Evolutionary conservation across 1,140 invertebrate species (phyloP), one percentile per base, ranked within the genome.

Genomic region (Harlomillsia oculata): DNA sequence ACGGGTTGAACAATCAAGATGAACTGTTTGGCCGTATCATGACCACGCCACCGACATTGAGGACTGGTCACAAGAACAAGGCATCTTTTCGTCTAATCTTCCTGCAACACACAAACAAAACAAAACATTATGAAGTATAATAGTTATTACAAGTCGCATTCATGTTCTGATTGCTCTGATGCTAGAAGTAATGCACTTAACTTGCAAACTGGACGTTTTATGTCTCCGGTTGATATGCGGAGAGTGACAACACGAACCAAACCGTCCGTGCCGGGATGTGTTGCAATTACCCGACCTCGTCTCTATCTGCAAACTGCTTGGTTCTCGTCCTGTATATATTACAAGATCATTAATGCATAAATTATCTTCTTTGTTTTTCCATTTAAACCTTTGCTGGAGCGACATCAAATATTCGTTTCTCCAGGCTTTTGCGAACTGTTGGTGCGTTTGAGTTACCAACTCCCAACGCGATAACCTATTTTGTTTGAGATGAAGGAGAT

Each of bases 231-330:
- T 25, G 5, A 30, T 9, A 36, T 51, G n/a, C n/a, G n/a, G 6
- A 40, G 8, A 6, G 39, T 40, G 18, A 18, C 18, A 20, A 68
- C 67, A 36, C 69, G 50, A 1, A 67, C 60, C 11, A 62, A 21
- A 4, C 60, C 60, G 50, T 71, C 67, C n/a, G 20, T 13, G 9
- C 67, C 69, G 32, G 66, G 64, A 50, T 66, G 60, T 20, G 67
- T 23, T 6, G 64, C 39, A 23, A 65, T 56, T 14, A 72, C 62
- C 53, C 66, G 54, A 39, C 69, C 70, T 8, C 70, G 30, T 28
- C 57, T 50, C 70, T 70, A 72, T 48, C 69, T 52, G n/a, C n/a
- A n/a, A 16, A 65, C 41, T 20, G 68, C 67, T 18, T 21, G 20
- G 32, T 67, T 53, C 8, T 62, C 57, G 8, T 69, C 69, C 28